Conservation (phyloP, 2,888 invertebrate genomes). For the Venusia cambrica region DNA sequence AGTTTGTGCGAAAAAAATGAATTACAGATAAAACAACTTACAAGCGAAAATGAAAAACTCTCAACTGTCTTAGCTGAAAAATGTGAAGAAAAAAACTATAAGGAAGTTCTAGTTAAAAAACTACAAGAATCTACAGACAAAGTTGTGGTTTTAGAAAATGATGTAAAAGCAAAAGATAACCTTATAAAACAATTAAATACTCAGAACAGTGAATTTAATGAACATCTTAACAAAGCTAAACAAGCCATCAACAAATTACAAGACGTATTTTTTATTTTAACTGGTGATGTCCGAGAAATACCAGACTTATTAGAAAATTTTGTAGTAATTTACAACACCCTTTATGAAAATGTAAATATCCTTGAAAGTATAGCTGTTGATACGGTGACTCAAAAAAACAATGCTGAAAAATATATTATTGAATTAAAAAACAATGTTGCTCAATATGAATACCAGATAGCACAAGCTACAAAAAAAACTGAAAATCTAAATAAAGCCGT, state of each 20-base stretch:
- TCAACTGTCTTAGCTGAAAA: slow-evolving; percentile 28
- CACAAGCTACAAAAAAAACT: slow-evolving; percentile 26
- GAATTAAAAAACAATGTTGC: slow-evolving; percentile 29
- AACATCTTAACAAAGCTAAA: slow-evolving; percentile 42
- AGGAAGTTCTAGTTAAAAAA: slow-evolving; percentile 8
- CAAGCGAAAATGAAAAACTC: slow-evolving; percentile 38
- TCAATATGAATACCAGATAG: slow-evolving; percentile 30
- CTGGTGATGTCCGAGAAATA: slow-evolving; percentile 42
- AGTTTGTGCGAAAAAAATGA: slow-evolving; percentile 33
- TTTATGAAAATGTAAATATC: slow-evolving; percentile 40
- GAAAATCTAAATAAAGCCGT: slow-evolving; percentile 23
- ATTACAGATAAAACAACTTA: slow-evolving; percentile 32
- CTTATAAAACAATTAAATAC: slow-evolving; percentile 39
- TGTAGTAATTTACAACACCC: slow-evolving; percentile 36
- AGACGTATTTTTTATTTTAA: slow-evolving; percentile 40
- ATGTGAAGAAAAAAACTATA: slow-evolving; percentile 29
- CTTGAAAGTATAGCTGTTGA: slow-evolving; percentile 41
- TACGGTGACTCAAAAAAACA: slow-evolving; percentile 40
- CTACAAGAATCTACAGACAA: slow-evolving; percentile 1
- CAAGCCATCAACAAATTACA: slow-evolving; percentile 38
- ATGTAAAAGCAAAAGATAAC: slow-evolving; percentile 39
- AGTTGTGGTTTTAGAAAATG: slow-evolving; percentile 27
- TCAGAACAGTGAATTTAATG: slow-evolving; percentile 34
- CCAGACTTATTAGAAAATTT: slow-evolving; percentile 44
- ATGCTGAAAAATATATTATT: slow-evolving; percentile 22